Conservation (phyloP, 2,113 vertebrate species). For the Pedionomus torquatus region DNA sequence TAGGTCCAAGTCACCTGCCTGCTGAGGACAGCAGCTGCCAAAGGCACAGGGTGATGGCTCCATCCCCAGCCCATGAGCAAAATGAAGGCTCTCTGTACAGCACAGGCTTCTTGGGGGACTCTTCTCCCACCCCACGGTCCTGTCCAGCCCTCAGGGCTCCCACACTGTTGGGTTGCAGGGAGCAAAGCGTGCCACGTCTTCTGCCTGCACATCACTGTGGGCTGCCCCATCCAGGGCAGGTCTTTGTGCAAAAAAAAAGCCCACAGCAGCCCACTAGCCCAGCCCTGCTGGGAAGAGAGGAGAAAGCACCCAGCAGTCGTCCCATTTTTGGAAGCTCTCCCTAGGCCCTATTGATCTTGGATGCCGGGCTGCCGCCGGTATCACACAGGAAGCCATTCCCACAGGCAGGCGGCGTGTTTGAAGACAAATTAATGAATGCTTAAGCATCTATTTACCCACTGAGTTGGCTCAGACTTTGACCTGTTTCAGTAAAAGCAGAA, state of each 20-base stretch:
- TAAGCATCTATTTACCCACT: not conserved
- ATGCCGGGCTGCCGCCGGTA: rapidly evolving
- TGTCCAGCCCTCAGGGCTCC: rapidly evolving
- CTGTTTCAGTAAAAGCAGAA: not conserved
- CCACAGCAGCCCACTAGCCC: rapidly evolving
- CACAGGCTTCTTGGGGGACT: rapidly evolving
- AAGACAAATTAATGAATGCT: not conserved
- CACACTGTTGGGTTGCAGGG: rapidly evolving
- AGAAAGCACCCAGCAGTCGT: rapidly evolving
- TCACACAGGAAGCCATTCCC: not conserved
- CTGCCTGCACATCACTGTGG: rapidly evolving
- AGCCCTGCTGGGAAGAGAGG: not conserved
- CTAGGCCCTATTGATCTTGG: too few relatives aligned
- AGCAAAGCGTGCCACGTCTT: rapidly evolving
- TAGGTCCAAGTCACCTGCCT: not conserved
- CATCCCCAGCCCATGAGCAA: rapidly evolving
- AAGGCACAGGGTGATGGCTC: rapidly evolving
- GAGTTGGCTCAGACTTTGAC: not conserved
- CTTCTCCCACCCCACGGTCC: not conserved
- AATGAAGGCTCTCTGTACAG: rapidly evolving
- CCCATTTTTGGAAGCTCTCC: rapidly evolving
- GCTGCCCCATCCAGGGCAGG: not conserved
- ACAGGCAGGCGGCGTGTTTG: rapidly evolving
- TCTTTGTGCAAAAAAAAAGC: too few relatives aligned
- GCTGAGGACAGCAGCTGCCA: not conserved